Percentiles rank a stretch among this genome's conserved stretches.
Conservation (phyloP, 2,113 vertebrate species). For the Mobula hypostoma region DNA sequence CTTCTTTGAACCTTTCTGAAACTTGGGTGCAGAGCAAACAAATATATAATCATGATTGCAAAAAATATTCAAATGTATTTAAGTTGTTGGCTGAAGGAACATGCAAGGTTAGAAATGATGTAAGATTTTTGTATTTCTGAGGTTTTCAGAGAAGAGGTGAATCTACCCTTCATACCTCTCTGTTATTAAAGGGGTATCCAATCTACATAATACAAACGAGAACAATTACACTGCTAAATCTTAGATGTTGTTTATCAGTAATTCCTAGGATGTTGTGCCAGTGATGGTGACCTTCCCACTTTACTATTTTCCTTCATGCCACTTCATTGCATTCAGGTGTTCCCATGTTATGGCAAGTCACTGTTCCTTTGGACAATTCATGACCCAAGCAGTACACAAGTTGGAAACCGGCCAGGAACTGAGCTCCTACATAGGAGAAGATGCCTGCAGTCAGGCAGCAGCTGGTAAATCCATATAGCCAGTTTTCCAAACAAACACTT, state of each 20-base stretch:
- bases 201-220: too few relatives aligned
- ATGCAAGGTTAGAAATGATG: background rate
- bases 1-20: background rate
- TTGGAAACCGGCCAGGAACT: too few relatives aligned
- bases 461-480: too few relatives aligned
- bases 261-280: background rate
- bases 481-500: too few relatives aligned
- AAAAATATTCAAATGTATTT: background rate
- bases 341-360: too few relatives aligned
- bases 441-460: too few relatives aligned
- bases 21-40: background rate
- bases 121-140: background rate
- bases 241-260: background rate
- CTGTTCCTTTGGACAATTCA: too few relatives aligned
- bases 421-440: too few relatives aligned
- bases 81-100: background rate
- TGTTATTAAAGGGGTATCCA: background rate
- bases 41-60: background rate
- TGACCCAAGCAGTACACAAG: too few relatives aligned
- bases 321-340: background rate
- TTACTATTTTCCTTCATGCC: background rate
- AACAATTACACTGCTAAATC: background rate
- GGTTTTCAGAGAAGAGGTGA: background rate
- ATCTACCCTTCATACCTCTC: background rate
- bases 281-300: background rate